A percentile compares a stretch with the other conserved stretches of the same genome.
These are phyloP conservation scores for Ceratosolen fusciceps DNA, from an alignment of 1,140 invertebrate genomes.

Conservation along the genomic window DNA sequence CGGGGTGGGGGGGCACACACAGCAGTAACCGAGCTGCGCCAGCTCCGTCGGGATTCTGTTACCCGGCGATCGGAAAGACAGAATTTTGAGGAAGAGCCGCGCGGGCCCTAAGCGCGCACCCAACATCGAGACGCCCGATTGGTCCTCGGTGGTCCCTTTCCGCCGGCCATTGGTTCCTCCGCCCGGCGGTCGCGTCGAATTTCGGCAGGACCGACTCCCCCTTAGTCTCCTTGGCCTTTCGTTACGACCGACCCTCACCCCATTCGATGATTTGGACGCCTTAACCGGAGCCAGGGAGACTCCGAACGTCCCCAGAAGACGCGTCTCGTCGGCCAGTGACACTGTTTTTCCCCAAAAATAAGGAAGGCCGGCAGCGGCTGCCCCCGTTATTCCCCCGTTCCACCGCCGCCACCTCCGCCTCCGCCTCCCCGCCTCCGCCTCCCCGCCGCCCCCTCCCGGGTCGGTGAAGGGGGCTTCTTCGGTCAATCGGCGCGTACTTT, in stretches of 20 bases:
- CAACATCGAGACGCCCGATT: constrained; percentile 64
- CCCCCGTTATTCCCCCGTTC: too few relatives aligned
- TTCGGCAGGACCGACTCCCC: constrained; percentile 57
- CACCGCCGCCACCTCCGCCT: not conserved
- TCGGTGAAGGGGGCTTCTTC: too few relatives aligned
- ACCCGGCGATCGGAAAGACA: constrained; percentile 71
- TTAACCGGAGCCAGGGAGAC: too few relatives aligned
- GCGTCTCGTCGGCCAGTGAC: constrained; percentile 63
- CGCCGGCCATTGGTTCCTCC: constrained; percentile 62
- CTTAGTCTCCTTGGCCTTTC: constrained; percentile 24
- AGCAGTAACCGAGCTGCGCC: not conserved
- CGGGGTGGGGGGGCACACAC: too few relatives aligned
- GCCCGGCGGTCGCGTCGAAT: constrained; percentile 54
- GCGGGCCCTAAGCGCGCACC: constrained; percentile 67
- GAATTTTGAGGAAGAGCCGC: constrained; percentile 72
- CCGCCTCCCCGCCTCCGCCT: not conserved
- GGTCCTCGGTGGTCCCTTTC: constrained; percentile 66
- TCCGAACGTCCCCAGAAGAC: not conserved
- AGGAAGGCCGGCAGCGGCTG: not conserved
- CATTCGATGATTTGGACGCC: too few relatives aligned
- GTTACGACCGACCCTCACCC: too few relatives aligned
- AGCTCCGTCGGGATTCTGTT: constrained; percentile 57
- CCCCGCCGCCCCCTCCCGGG: not conserved
- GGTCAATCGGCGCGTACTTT: too few relatives aligned
- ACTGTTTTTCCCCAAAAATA: constrained; percentile 71